Percentiles rank a stretch among this genome's conserved stretches.
Conservation (phyloP, 2,888 invertebrate species). For the Incurvaria masculella region DNA sequence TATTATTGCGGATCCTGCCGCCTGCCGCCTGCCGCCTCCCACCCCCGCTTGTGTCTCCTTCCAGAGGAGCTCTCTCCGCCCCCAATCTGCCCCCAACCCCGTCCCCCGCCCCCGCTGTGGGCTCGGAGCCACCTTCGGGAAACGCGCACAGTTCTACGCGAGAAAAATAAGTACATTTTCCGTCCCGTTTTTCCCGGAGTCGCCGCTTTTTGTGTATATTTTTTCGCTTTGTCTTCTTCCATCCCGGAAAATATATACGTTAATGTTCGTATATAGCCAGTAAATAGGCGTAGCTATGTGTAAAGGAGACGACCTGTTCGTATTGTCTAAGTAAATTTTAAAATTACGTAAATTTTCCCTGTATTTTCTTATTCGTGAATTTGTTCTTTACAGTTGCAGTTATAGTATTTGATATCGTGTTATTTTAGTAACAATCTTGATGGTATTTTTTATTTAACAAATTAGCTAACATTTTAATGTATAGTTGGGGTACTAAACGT, state of each 20-base stretch:
- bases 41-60: neutral
- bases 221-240: conserved; percentile 12
- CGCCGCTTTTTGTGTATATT: conserved; percentile 42
- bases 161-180: conserved; percentile 57
- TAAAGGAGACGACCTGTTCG: too few species aligned
- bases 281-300: conserved; percentile 1
- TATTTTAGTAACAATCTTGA: too few species aligned
- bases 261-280: neutral
- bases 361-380: too few species aligned
- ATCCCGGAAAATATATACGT: too few species aligned
- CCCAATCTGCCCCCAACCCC: too few species aligned
- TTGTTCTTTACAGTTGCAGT: too few species aligned
- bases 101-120: conserved; percentile 11
- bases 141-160: conserved; percentile 46
- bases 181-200: conserved; percentile 52
- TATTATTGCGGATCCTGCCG: conserved; percentile 44
- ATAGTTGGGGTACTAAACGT: conserved; percentile 9
- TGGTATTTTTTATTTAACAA: neutral
- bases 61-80: conserved; percentile 12
- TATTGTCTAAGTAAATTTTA: too few species aligned
- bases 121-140: conserved; percentile 21
- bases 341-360: too few species aligned
- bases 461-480: neutral
- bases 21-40: neutral
- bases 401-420: too few species aligned